These are phyloP conservation scores for Myotis findleyi DNA, from an alignment of 2,797 vertebrate species.

Conservation along the genomic window DNA sequence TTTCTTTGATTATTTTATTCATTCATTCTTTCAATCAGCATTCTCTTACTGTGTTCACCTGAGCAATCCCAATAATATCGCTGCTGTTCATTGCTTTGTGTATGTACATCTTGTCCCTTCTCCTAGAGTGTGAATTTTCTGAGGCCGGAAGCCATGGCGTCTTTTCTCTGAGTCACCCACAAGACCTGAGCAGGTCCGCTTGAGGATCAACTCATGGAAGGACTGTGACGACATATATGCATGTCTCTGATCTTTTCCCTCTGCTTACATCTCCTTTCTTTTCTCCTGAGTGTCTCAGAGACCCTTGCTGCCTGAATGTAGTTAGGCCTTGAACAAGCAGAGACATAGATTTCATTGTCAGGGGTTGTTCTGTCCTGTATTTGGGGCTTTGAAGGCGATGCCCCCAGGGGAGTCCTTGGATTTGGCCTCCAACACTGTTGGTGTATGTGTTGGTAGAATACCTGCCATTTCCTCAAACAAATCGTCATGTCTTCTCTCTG, in stretches of 20 bases:
- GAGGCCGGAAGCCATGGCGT: neutral
- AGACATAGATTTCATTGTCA: neutral
- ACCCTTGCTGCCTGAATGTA: neutral
- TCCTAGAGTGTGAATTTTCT: neutral
- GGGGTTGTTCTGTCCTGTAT: neutral
- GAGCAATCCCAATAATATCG: neutral
- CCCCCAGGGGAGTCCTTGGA: neutral
- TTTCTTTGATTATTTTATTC: neutral
- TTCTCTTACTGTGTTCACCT: neutral
- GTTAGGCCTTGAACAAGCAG: neutral
- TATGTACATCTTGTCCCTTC: neutral
- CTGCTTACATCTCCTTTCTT: neutral
- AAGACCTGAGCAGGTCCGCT: neutral
- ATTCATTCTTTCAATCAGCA: neutral
- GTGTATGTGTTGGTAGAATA: neutral
- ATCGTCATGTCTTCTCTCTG: neutral
- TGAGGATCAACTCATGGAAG: neutral
- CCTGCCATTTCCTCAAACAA: constrained; percentile 10
- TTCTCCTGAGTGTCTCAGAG: neutral
- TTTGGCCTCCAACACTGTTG: neutral
- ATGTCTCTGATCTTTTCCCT: neutral
- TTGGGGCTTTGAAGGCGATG: neutral
- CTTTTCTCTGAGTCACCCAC: neutral
- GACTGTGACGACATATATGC: neutral
- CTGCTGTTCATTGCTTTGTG: neutral